Base-by-base conservation (phyloP, 2,113 vertebrate species). In the Balaeniceps rex region DNA sequence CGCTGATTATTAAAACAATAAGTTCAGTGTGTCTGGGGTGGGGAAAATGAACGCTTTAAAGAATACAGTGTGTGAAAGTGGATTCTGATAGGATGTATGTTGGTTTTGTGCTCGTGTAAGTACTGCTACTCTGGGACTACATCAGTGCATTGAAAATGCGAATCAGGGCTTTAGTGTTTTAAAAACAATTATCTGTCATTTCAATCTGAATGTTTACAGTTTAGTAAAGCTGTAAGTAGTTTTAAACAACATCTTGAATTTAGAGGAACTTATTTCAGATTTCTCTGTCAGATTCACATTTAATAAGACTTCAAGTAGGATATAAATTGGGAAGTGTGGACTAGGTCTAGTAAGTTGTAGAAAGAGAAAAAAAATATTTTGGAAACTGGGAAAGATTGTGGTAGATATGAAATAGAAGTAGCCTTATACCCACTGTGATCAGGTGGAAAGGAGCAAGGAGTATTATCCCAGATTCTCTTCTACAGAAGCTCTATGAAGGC, bases 1-100 rank as follows among this genome's bases (percentile, higher is more conserved):
- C 57, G 60, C 12, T 86, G 64, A 87, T 94, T 93, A 79, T 91
- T 92, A 92, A 92, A 91, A 72, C 83, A 94, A 75, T 88, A 70
- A 88, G 55, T 94, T 93, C 82, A 90, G 28, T 54, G 54, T 77
- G 92, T 74, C 74, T 79, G 55, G 66, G n/a, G 24, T 25, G 29
- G 49, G 33, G 60, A 86, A 75, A 94, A 90, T 19, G 33, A 92
- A 26, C 6, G 9, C 19, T 80, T 92, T 58, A 71, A 83, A 87
- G 55, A 71, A 70, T 24, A 34, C 15, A 49, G 28, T 29, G 12
- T 81, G 40, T 47, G 77, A 64, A 88, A 94, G 52, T 52, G 57
- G 72, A 60, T 90, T 79, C 46, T 91, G 72, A 49, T 82, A 68
- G 72, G 12, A 40, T 21, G 17, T 1, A 0, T 54, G 14, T 24